Evolutionary conservation across 2,797 vertebrate species (phyloP).

Genomic region (Platalea minor): DNA sequence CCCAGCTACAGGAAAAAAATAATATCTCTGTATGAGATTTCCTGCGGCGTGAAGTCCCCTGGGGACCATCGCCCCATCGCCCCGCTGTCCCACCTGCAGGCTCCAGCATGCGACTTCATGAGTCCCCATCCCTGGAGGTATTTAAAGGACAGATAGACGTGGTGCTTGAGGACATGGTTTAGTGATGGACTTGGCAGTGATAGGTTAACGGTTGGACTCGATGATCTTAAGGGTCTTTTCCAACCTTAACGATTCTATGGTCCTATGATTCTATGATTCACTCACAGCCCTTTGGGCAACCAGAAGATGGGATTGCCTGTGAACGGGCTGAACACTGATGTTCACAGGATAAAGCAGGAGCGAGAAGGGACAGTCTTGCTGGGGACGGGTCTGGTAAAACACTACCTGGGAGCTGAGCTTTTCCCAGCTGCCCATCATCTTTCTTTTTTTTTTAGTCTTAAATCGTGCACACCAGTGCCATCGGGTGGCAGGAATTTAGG

Average conservation of each 20-base stretch:
- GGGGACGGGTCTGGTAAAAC: not conserved
- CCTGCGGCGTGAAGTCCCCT: not conserved
- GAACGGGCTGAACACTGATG: not conserved
- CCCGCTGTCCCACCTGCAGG: not conserved
- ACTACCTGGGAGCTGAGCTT: not conserved
- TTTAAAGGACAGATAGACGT: too few relatives aligned
- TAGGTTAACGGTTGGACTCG: too few relatives aligned
- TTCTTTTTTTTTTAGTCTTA: not conserved
- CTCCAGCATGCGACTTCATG: not conserved
- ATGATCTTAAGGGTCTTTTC: too few relatives aligned
- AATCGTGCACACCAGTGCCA: not conserved
- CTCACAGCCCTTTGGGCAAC: not conserved
- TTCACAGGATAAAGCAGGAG: not conserved
- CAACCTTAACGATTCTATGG: too few relatives aligned
- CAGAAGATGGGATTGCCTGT: not conserved
- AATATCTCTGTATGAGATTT: not conserved
- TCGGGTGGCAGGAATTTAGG: not conserved
- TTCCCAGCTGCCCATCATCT: not conserved
- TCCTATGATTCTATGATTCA: too few relatives aligned
- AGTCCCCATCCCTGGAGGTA: too few relatives aligned
- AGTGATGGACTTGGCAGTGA: too few relatives aligned
- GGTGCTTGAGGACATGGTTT: too few relatives aligned
- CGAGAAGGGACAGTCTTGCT: not conserved
- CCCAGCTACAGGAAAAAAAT: not conserved
- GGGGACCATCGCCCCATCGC: not conserved